Percentiles rank a stretch among this genome's conserved stretches.
Evolutionary conservation across 2,113 vertebrate species (phyloP).

Genomic region (Cacatua alba): DNA sequence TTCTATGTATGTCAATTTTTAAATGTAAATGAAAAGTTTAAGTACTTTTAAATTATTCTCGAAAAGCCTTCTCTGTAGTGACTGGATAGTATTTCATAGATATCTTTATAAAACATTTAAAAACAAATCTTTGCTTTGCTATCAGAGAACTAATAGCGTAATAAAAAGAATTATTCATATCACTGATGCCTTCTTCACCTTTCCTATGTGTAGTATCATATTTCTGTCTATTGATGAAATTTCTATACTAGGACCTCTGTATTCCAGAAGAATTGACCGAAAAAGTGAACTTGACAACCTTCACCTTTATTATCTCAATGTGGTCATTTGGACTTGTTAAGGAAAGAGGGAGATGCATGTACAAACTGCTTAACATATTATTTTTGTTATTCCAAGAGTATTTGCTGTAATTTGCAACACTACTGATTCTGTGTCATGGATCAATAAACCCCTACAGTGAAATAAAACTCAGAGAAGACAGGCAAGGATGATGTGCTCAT

Average conservation of each 20-base stretch:
- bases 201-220: not conserved
- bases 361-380: not conserved
- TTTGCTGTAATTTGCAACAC: not conserved
- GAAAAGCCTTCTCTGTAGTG: not conserved
- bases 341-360: not conserved
- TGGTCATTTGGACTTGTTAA: not conserved
- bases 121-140: not conserved
- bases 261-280: not conserved
- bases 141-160: not conserved
- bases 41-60: not conserved
- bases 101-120: not conserved
- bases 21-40: not conserved
- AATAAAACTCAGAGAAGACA: not conserved
- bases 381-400: not conserved
- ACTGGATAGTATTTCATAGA: not conserved
- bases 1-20: not conserved
- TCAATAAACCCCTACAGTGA: not conserved
- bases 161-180: not conserved
- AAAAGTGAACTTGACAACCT: not conserved
- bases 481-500: not conserved
- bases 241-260: not conserved
- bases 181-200: not conserved
- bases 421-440: accelerated
- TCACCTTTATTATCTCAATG: not conserved
- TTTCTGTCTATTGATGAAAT: not conserved